These are phyloP conservation scores for Leuciscus waleckii DNA, from an alignment of 2,797 vertebrate genomes.

Conservation along the genomic window DNA sequence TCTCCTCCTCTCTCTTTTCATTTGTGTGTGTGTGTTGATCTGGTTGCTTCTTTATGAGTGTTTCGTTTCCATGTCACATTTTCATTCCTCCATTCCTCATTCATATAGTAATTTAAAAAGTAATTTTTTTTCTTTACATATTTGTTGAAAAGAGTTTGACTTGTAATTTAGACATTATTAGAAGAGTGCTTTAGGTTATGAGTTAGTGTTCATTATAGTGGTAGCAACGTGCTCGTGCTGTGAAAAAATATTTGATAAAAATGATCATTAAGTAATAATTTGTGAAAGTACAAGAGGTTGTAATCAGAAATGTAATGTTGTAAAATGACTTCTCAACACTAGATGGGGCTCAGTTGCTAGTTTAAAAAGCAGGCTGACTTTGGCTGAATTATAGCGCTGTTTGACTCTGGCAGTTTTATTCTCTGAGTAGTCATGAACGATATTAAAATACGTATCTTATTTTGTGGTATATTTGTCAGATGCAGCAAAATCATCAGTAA, in stretches of 20 bases:
- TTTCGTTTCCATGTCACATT: background rate
- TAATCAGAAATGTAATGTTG: background rate
- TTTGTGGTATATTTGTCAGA: background rate
- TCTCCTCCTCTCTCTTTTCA: background rate
- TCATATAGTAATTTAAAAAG: background rate
- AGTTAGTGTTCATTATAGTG: background rate
- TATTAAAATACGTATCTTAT: background rate
- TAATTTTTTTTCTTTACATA: background rate
- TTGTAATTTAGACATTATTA: background rate
- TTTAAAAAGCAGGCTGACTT: background rate
- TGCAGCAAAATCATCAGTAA: background rate
- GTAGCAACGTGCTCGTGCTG: background rate
- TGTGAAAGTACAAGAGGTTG: background rate
- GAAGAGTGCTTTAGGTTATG: background rate
- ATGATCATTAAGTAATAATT: background rate
- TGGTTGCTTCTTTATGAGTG: constrained; percentile 9
- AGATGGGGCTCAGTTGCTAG: constrained; percentile 48
- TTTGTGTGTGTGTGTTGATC: constrained; percentile 23
- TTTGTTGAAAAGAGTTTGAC: background rate
- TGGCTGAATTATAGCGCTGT: background rate
- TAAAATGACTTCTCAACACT: constrained; percentile 36
- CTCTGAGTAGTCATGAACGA: background rate
- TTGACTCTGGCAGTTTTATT: background rate
- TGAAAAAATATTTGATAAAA: background rate
- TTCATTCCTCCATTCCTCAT: background rate